Evolutionary conservation across 2,888 invertebrate species (phyloP), one percentile per base, ranked within the genome.

Genomic region (Thera britannica): DNA sequence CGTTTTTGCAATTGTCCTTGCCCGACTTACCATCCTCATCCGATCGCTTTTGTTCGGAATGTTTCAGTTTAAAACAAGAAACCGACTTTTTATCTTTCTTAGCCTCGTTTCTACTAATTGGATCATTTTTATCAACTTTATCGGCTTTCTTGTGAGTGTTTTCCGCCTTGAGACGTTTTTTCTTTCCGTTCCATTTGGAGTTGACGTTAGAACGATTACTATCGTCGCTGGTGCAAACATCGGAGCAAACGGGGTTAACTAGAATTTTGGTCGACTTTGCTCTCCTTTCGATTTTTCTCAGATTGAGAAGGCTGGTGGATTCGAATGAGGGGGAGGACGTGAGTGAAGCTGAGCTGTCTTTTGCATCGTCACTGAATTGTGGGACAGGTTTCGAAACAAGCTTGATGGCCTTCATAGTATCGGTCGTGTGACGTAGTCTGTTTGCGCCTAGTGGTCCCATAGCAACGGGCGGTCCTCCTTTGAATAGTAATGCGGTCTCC

Each of bases 401-500:
- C 75, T 88, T 88, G 49, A 90, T 83, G 58, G 88, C 81, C 82
- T 90, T 91, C 84, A 90, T 87, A 51, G 84, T 79, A 66, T 90
- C 86, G 60, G 86, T 72, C 70, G 84, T 83, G 71, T 86, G 88
- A 81, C 94, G 82, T 82, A 89, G 77, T 89, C 89, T 88, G 85
- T 87, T 84, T 79, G 92, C 82, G 82, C 93, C 85, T 79, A 95
- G 85, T 89, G 95, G 90, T 83, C 94, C 93, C 94, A 94, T 91
- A 83, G 94, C 83, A 83, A 94, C 83, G 82, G 94, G 90, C 79
- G 92, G 89, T 80, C 93, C 93, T 83, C 94, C 94, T 87, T 92
- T 92, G 82, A 92, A 94, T 70, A 94, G 84, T 80, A 94, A 82
- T 65, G 93, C 93, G 74, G 95, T 94, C 81, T 95, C 95, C 76